Evolutionary conservation across 1,140 invertebrate species (phyloP), one percentile per base, ranked within the genome.

Genomic region (Ceratina japonica): DNA sequence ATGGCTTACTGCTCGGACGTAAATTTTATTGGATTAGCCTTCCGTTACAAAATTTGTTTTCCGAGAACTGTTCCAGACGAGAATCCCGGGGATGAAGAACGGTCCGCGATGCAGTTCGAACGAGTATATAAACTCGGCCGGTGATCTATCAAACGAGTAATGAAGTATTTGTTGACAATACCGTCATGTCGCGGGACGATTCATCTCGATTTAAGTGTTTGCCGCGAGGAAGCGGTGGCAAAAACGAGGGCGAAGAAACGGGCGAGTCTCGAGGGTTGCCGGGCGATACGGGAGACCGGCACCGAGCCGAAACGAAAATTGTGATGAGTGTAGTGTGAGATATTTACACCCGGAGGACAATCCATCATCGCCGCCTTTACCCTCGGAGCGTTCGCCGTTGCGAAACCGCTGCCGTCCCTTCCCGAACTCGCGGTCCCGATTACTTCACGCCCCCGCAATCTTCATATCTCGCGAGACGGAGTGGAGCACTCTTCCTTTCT

Each of bases 321-420:
- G 84, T 88, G 87, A 89, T 88, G 87, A 88, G 87, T 89, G 86
- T 88, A 86, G 88, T 86, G 87, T 88, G 82, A 89, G 88, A 89
- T 89, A 89, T 89, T 89, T 89, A 89, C 87, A 89, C 87, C 86
- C 79, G 62, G 75, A 85, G 85, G 87, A 89, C 88, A 88, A 89
- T 89, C 87, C 88, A 89, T 89, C 88, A 89, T 72, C 80, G 66
- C 63, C 79, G 79, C 64, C 71, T 79, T 80, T 77, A 73, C 77
- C 70, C 81, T 76, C 68, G 78, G 31, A 75, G 77, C 68, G 79
- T 82, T 86, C 80, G 65, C 72, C 70, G 69, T 83, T 75, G 79
- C 85, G 61, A 76, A 52, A 58, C 59, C 79, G 37, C 75, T 79
- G 81, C 75, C 83, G 86, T 81, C 7, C 80, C 84, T 82, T 82